A percentile compares a stretch with the other conserved stretches of the same genome.
These are phyloP conservation scores for Laspeyria flexula DNA, from an alignment of 2,888 invertebrate genomes.

Conservation along the genomic window DNA sequence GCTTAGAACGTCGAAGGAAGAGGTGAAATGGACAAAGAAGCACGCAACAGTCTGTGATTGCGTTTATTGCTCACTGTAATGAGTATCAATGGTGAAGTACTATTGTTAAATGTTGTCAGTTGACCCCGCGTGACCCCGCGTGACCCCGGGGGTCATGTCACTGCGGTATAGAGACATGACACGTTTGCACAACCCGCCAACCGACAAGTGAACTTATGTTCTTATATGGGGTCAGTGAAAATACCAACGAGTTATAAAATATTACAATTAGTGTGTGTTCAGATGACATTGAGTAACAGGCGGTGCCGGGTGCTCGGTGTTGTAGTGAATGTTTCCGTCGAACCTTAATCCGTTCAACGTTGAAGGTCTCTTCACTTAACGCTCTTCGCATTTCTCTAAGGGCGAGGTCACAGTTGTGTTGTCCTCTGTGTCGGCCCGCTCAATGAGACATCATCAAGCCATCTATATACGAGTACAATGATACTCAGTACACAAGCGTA, in stretches of 20 bases:
- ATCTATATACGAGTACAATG: no score
- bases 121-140: background rate
- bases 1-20: no score
- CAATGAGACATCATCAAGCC: no score
- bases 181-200: conserved; percentile 1
- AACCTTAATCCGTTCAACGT: background rate
- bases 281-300: background rate
- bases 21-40: no score
- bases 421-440: no score
- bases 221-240: background rate
- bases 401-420: background rate
- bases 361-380: background rate
- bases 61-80: no score
- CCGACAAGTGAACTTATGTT: background rate
- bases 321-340: background rate
- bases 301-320: no score
- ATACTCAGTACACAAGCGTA: no score
- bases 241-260: background rate
- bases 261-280: background rate
- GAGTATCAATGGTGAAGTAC: background rate
- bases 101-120: background rate
- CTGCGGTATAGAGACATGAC: background rate
- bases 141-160: conserved; percentile 1
- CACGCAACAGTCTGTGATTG: no score
- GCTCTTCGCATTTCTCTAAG: background rate